These are phyloP conservation scores for Calephelis virginiensis DNA, from an alignment of 1,140 invertebrate species.

Conservation along the genomic window DNA sequence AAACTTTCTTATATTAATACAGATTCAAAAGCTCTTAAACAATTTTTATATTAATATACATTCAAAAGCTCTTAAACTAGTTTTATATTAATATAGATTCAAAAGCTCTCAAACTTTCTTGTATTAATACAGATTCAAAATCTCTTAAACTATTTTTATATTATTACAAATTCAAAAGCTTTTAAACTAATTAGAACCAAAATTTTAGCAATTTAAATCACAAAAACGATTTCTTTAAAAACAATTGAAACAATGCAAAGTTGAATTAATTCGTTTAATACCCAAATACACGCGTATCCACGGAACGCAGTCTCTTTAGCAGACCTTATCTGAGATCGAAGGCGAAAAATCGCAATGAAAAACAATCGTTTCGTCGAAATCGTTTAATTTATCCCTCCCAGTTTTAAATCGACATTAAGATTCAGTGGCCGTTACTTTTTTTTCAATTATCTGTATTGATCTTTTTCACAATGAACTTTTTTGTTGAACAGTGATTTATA, in stretches of 20 bases:
- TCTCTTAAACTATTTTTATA: too few species aligned
- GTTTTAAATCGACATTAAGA: conserved; percentile 67
- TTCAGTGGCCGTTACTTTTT: conserved; percentile 58
- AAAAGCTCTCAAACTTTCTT: too few species aligned
- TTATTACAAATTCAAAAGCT: too few species aligned
- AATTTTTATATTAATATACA: too few species aligned
- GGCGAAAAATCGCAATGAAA: conserved; percentile 45
- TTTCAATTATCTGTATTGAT: conserved; percentile 63
- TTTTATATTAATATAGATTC: too few species aligned
- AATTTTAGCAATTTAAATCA: too few species aligned
- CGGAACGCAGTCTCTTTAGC: conserved; percentile 17
- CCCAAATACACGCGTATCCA: conserved; percentile 9
- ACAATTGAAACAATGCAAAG: conserved; percentile 4
- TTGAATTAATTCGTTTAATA: conserved; percentile 12
- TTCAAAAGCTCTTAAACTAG: too few species aligned
- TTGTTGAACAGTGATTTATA: conserved; percentile 13
- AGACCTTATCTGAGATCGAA: conserved; percentile 27
- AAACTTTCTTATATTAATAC: too few species aligned
- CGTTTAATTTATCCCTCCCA: conserved; percentile 66
- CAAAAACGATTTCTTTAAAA: not conserved
- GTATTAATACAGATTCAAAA: too few species aligned
- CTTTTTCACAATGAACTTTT: conserved; percentile 28
- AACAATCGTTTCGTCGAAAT: conserved; percentile 53
- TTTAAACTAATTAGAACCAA: too few species aligned
- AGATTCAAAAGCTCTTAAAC: too few species aligned